Conservation (phyloP, 2,797 vertebrate genomes). For the Brotula barbata region DNA sequence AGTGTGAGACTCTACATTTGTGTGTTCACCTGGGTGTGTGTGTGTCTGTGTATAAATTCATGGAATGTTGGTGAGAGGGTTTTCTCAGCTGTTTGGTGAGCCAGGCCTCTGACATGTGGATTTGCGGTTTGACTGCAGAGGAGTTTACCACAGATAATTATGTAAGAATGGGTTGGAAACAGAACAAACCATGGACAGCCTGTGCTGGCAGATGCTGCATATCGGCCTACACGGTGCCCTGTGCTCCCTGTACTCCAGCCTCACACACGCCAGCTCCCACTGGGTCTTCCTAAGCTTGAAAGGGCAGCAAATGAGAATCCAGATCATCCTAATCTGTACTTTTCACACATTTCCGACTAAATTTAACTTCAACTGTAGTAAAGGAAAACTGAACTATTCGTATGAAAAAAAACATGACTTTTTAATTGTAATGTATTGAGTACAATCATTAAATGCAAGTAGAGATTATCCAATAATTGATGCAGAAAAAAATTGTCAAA, state of each 20-base stretch:
- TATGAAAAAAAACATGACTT: no score
- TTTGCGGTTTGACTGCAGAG: constrained; percentile 75
- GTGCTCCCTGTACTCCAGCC: constrained; percentile 54
- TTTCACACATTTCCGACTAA: constrained; percentile 29
- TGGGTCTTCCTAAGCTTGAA: constrained; percentile 60
- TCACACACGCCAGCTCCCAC: constrained; percentile 62
- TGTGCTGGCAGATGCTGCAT: constrained; percentile 72
- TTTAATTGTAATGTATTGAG: no score
- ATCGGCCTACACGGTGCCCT: constrained; percentile 66
- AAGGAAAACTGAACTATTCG: no score
- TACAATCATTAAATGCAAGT: no score
- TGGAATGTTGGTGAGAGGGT: constrained; percentile 35
- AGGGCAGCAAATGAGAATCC: constrained; percentile 57
- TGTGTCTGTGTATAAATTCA: constrained; percentile 2
- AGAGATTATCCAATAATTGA: no score
- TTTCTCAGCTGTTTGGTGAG: constrained; percentile 65
- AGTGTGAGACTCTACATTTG: constrained; percentile 40
- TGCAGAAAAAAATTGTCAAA: no score
- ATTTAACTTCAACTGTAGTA: no score
- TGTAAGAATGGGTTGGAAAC: constrained; percentile 75
- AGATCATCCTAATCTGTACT: constrained; percentile 46
- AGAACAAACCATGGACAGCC: constrained; percentile 71
- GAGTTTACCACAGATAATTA: constrained; percentile 79
- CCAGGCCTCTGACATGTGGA: constrained; percentile 71
- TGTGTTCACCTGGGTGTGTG: constrained; percentile 30